phyloP scores from a whole-genome alignment of 2,888 invertebrate genomes.

The Acanthosepion pharaonis region DNA sequence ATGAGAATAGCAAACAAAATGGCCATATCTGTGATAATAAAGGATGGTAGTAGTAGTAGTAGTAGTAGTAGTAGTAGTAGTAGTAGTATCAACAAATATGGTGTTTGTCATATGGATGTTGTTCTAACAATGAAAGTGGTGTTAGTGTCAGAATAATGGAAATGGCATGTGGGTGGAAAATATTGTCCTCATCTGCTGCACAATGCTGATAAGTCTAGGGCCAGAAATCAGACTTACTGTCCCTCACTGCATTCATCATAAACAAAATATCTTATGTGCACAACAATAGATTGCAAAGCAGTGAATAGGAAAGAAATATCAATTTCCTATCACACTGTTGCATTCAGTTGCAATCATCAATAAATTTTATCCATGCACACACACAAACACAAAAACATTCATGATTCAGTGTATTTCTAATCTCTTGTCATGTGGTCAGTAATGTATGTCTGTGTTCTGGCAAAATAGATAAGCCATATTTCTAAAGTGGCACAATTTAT shows the following conservation, averaged over 20 bases:
- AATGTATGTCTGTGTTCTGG: background rate
- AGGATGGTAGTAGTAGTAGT: no score
- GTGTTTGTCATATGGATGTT: background rate
- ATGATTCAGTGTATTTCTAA: background rate
- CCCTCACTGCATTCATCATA: background rate
- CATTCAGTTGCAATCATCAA: background rate
- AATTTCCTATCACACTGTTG: background rate
- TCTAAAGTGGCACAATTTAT: background rate
- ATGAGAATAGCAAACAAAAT: no score
- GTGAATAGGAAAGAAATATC: background rate
- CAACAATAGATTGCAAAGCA: constrained; percentile 5
- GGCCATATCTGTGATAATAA: no score
- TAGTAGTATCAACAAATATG: background rate
- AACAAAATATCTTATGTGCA: constrained; percentile 33
- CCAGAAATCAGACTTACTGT: constrained; percentile 2
- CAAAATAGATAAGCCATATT: background rate
- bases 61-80: background rate
- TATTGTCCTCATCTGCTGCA: background rate
- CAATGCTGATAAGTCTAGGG: background rate
- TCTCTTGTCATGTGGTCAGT: background rate
- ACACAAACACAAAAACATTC: no score
- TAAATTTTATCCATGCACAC: background rate
- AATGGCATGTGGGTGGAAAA: background rate
- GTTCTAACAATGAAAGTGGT: background rate
- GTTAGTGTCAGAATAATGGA: background rate